phyloP scores from a whole-genome alignment of 2,888 invertebrate genomes.

The Pseudococcus viburni region DNA sequence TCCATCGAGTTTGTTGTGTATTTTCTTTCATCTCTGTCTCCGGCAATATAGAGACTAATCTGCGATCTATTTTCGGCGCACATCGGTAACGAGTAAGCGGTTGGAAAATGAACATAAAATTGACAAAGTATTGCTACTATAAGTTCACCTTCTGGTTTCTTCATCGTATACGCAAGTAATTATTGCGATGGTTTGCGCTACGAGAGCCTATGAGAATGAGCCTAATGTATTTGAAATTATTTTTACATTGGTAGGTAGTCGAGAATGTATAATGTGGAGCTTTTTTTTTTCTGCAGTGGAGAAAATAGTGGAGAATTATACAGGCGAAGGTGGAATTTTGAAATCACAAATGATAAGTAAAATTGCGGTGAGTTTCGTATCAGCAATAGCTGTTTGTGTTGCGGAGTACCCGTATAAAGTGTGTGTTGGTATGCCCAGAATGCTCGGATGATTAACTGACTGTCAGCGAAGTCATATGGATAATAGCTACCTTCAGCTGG shows the following conservation, averaged over 20 bases:
- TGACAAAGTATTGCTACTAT: background rate
- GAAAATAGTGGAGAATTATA: background rate
- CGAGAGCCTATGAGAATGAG: background rate
- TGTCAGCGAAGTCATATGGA: too few species aligned
- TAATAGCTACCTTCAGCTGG: too few species aligned
- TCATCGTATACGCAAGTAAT: background rate
- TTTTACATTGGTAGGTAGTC: background rate
- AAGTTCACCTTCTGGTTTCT: background rate
- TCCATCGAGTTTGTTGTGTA: constrained; percentile 24
- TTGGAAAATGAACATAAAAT: background rate
- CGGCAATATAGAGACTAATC: background rate
- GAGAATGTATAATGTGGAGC: background rate
- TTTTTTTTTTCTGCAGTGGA: background rate
- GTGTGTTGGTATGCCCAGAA: background rate
- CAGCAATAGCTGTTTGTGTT: background rate
- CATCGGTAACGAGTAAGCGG: background rate
- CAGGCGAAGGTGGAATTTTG: background rate
- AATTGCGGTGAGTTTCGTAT: background rate
- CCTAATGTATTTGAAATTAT: constrained; percentile 6
- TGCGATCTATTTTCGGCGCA: constrained; percentile 8
- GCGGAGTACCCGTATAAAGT: background rate
- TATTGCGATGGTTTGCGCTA: background rate
- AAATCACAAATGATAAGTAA: background rate
- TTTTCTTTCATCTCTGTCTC: background rate
- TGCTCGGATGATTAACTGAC: background rate